Evolutionary conservation across 2,888 invertebrate species (phyloP).

Genomic region (Anorthoa munda): DNA sequence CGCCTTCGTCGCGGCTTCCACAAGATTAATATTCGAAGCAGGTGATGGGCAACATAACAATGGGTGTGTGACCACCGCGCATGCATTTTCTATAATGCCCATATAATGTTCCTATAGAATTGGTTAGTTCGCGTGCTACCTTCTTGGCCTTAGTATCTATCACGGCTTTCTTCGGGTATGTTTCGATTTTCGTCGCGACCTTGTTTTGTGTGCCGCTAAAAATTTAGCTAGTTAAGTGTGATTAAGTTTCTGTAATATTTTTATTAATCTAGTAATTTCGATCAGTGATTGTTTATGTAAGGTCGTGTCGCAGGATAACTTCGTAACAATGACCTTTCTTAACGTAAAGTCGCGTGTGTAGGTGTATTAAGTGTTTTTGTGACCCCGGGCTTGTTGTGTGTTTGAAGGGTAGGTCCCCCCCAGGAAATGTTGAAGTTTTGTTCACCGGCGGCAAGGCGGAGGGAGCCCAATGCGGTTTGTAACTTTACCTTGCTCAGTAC

Average conservation of each 20-base stretch:
- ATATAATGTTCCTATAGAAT: constrained; percentile 89
- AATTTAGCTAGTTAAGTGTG: not conserved
- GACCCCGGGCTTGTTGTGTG: constrained; percentile 59
- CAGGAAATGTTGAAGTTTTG: constrained; percentile 92
- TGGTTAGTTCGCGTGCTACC: constrained; percentile 82
- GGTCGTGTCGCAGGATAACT: constrained; percentile 8
- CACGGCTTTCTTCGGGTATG: constrained; percentile 80
- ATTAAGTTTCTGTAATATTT: not conserved
- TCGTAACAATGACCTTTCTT: constrained; percentile 64
- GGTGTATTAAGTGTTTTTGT: constrained; percentile 67
- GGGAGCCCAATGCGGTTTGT: constrained; percentile 89
- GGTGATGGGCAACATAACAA: constrained; percentile 86
- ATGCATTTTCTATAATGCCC: constrained; percentile 90
- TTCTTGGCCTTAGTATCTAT: constrained; percentile 82
- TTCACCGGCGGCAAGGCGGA: constrained; percentile 90
- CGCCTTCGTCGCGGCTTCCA: constrained; percentile 80
- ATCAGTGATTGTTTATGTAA: constrained; percentile 31
- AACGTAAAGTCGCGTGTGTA: constrained; percentile 63
- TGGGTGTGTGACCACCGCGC: constrained; percentile 85
- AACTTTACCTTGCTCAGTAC: constrained; percentile 45
- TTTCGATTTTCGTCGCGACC: constrained; percentile 33
- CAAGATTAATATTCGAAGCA: constrained; percentile 89
- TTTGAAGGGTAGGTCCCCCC: constrained; percentile 69
- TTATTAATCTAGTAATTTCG: constrained; percentile 19
- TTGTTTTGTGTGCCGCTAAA: constrained; percentile 1